Conservation (phyloP, 2,888 invertebrate genomes). For the Xestia rhomboidea region DNA sequence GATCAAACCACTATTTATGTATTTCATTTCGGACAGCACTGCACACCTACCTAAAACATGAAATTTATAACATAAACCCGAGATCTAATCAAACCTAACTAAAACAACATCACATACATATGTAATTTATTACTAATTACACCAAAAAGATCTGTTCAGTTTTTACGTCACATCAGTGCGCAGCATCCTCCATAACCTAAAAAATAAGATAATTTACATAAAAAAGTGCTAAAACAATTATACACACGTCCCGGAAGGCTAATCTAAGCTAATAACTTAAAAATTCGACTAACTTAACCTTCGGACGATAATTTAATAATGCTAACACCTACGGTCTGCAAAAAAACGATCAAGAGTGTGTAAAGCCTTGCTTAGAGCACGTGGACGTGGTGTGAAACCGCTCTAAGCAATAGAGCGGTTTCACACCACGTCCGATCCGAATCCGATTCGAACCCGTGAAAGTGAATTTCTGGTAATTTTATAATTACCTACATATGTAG, state of each 20-base stretch:
- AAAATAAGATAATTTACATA: conserved; percentile 32
- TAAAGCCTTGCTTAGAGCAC: too few relatives aligned
- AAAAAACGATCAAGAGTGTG: conserved; percentile 38
- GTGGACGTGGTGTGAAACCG: too few relatives aligned
- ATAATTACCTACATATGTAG: too few relatives aligned
- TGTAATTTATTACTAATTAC: not conserved
- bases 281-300: conserved; percentile 52
- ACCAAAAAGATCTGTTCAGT: conserved; percentile 8
- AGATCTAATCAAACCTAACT: not conserved
- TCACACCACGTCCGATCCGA: too few relatives aligned
- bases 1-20: too few relatives aligned
- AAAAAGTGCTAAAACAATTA: conserved; percentile 50
- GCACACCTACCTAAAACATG: not conserved
- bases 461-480: too few relatives aligned
- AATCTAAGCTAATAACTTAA: conserved; percentile 47
- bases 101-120: too few relatives aligned
- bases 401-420: too few relatives aligned
- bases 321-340: conserved; percentile 47
- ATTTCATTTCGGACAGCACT: not conserved
- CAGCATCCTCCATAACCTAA: conserved; percentile 13
- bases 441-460: too few relatives aligned
- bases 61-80: not conserved
- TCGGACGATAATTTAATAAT: conserved; percentile 56
- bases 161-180: not conserved
- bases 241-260: conserved; percentile 40